Base-by-base conservation (phyloP, 1,140 invertebrate species). In the Drosophila sulfurigaster region DNA sequence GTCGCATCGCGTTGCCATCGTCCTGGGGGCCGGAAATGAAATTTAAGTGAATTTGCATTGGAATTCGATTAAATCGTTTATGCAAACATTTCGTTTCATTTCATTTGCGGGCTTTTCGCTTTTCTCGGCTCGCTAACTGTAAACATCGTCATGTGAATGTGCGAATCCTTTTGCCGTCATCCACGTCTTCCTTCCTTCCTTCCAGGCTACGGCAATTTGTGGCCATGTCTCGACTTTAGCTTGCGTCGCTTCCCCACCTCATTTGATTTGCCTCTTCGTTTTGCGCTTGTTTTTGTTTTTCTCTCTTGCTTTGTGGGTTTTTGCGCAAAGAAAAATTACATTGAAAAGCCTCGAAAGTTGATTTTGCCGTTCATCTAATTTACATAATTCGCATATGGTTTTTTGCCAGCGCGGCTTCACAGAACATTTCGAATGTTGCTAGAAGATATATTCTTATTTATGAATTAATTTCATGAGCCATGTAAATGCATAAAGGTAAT, bases 21-120 rank as follows among this genome's bases (percentile, higher is more conserved):
- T 57, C 60, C 69, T 58, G 20, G 20, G 54, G 73, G 69, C 58
- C 79, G 91, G 91, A 91, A 92, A 92, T 92, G 79, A 92, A 91
- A 92, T 92, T 92, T 91, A 92, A 89, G 71, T 89, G 87, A 92
- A 92, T 92, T 92, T 92, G 91, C 91, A 92, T 92, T 92, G 91
- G 91, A 92, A 92, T 92, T 92, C 91, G 91, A 92, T 92, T 92
- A 92, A 92, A 92, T 92, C 91, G 91, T 92, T 92, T 92, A 92
- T 92, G 91, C 91, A 92, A 92, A 92, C 91, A 92, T 91, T 92
- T 92, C 91, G 91, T 89, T 92, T 91, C 88, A 81, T 92, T 92
- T 87, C 81, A 90, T 91, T 91, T 87, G 80, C 78, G 85, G 85
- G 74, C 88, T 78, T 89, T 83, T 81, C 81, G 81, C 81, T 83